Evolutionary conservation across 2,888 invertebrate species (phyloP).

Genomic region (Bombylius discolor): DNA sequence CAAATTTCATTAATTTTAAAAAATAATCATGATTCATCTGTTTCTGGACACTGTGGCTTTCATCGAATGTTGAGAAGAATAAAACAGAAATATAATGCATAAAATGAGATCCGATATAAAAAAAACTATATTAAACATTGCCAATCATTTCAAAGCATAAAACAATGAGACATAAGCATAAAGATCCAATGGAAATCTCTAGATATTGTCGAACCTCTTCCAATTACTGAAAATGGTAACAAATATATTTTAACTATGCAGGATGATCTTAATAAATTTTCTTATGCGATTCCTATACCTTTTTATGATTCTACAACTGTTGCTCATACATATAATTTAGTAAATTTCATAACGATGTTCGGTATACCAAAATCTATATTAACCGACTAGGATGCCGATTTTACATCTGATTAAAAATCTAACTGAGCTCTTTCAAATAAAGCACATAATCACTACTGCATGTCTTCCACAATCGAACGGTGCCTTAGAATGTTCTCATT

Average conservation of each 20-base stretch:
- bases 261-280: neutral
- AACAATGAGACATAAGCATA: neutral
- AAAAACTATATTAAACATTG: too few species aligned
- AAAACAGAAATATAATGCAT: too few species aligned
- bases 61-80: too few species aligned
- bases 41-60: too few species aligned
- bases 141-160: too few species aligned
- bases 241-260: neutral
- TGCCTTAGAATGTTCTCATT: conserved; percentile 23
- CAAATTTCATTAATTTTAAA: too few species aligned
- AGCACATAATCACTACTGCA: neutral
- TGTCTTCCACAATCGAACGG: conserved; percentile 17
- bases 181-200: conserved; percentile 8
- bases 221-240: neutral
- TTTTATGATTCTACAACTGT: conserved; percentile 24
- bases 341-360: neutral
- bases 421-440: neutral
- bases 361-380: neutral
- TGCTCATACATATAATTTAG: conserved; percentile 13
- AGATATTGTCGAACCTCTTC: neutral
- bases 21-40: too few species aligned
- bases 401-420: conserved; percentile 14
- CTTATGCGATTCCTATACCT: conserved; percentile 1
- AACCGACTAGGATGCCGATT: neutral
- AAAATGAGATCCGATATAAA: too few species aligned